Evolutionary conservation across 1,140 invertebrate species (phyloP).

Genomic region (Panulirus ornatus): DNA sequence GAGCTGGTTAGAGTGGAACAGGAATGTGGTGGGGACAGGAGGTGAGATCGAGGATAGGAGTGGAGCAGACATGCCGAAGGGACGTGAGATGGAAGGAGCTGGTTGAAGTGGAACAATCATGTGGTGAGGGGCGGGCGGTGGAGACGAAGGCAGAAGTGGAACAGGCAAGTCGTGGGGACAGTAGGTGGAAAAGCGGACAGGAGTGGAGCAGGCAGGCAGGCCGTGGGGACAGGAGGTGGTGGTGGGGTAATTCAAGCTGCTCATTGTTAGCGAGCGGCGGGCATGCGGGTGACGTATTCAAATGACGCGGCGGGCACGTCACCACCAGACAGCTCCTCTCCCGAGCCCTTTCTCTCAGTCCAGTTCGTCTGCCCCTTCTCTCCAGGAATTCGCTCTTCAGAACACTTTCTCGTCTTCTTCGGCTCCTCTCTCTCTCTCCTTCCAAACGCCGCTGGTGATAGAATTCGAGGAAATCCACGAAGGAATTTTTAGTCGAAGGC

Average conservation of each 20-base stretch:
- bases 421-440: background rate
- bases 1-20: no score
- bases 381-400: background rate
- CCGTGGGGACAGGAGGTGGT: background rate
- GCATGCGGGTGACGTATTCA: conserved; percentile 59
- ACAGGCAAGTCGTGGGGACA: background rate
- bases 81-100: no score
- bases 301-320: conserved; percentile 57
- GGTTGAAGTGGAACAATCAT: no score
- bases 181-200: background rate
- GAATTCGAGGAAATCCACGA: no score
- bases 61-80: no score
- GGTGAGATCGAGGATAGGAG: no score
- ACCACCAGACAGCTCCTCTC: conserved; percentile 28
- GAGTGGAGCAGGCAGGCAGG: no score
- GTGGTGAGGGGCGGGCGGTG: no score
- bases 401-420: background rate
- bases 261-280: conserved; percentile 44
- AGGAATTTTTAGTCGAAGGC: no score
- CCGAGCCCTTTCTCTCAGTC: conserved; percentile 16
- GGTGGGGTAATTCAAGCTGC: conserved; percentile 54
- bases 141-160: no score
- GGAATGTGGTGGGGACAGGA: no score
- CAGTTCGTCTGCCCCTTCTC: background rate
- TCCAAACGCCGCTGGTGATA: background rate